These are phyloP conservation scores for Hippocampus barbouri DNA, from an alignment of 2,113 vertebrate species.

Conservation along the genomic window DNA sequence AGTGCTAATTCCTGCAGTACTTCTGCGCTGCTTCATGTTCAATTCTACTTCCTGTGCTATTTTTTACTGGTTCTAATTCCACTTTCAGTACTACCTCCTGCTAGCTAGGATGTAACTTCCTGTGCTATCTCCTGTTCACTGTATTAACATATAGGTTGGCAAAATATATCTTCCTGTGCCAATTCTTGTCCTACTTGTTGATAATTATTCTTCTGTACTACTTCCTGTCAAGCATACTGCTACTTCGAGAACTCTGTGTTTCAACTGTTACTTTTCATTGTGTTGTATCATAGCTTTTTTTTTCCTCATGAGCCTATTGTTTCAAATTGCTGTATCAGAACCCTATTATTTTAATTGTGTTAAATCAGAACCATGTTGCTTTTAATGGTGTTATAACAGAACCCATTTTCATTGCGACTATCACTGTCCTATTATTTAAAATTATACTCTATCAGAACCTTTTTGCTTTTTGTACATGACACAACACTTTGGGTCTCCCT, in stretches of 20 bases:
- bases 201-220: no score
- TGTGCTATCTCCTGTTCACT: not conserved
- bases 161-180: no score
- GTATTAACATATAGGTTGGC: no score
- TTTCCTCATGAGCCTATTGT: not conserved
- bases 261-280: no score
- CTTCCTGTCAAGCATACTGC: no score
- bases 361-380: not conserved
- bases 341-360: not conserved
- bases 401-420: not conserved
- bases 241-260: no score
- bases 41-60: not conserved
- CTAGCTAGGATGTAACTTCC: not conserved
- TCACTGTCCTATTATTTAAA: no score
- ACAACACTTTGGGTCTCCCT: constrained; percentile 9
- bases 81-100: not conserved
- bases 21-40: not conserved
- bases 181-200: no score
- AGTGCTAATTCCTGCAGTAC: no score
- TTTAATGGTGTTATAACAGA: not conserved
- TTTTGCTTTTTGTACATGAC: not conserved
- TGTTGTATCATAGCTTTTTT: not conserved
- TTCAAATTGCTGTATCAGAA: not conserved
- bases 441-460: not conserved
- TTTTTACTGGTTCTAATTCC: not conserved